These are phyloP conservation scores for Drosophila mayaguana DNA, from an alignment of 2,888 invertebrate genomes.

Conservation along the genomic window DNA sequence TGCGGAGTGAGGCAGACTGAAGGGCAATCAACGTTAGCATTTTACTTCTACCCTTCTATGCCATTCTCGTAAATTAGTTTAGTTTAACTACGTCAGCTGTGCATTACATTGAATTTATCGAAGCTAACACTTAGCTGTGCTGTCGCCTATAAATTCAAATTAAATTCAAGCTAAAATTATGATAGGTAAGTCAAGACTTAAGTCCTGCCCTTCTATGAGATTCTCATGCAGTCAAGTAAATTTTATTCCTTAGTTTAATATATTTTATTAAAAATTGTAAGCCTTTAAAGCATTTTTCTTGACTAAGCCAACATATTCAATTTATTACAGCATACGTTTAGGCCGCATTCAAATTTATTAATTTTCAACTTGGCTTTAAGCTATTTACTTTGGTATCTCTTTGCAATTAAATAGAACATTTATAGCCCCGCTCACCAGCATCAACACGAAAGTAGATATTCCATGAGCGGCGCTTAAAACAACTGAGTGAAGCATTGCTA, in stretches of 20 bases:
- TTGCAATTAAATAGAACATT: background rate
- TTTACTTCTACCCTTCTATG: background rate
- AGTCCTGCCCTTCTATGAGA: background rate
- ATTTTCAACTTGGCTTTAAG: background rate
- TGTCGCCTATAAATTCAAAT: too few relatives aligned
- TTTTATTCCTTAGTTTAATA: background rate
- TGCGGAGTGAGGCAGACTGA: background rate
- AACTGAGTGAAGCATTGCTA: constrained; percentile 25
- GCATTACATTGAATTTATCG: too few relatives aligned
- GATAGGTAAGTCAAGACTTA: too few relatives aligned
- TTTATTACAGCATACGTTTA: background rate
- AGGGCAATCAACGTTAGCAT: background rate
- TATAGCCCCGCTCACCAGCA: constrained; percentile 1
- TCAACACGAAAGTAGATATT: background rate
- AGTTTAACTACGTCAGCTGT: background rate
- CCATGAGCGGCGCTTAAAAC: constrained; percentile 16
- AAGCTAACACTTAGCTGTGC: too few relatives aligned
- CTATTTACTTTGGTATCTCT: background rate
- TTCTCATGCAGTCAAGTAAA: too few relatives aligned
- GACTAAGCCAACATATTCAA: background rate
- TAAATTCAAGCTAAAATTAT: too few relatives aligned
- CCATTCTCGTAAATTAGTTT: background rate
- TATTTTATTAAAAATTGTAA: background rate
- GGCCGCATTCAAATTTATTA: background rate
- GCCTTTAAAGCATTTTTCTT: background rate